phyloP scores from a whole-genome alignment of 1,140 invertebrate genomes.

The Drosophila arawakana region DNA sequence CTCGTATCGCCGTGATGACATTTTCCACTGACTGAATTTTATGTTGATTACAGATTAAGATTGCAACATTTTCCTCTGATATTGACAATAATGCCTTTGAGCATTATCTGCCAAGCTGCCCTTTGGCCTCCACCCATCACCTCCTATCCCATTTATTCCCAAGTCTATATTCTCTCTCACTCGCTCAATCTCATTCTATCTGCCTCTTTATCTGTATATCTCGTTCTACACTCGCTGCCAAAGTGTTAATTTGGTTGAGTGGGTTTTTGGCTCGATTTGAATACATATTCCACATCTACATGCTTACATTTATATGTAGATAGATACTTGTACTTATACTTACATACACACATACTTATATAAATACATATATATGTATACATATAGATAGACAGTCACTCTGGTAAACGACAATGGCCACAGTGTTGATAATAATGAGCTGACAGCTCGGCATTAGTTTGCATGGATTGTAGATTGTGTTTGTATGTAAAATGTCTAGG shows the following conservation, averaged over 20 bases:
- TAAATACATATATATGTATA: background rate
- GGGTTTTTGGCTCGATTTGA: slow-evolving; percentile 80
- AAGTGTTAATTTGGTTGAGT: slow-evolving; percentile 83
- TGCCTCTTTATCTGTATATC: slow-evolving; percentile 12
- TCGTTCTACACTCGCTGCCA: slow-evolving; percentile 27
- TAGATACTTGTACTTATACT: slow-evolving; percentile 28
- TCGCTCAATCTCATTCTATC: background rate
- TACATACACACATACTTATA: slow-evolving; percentile 2
- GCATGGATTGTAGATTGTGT: slow-evolving; percentile 63
- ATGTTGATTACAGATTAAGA: slow-evolving; percentile 83
- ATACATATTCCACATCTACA: slow-evolving; percentile 41
- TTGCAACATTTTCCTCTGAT: slow-evolving; percentile 78
- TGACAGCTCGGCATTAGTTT: slow-evolving; percentile 80
- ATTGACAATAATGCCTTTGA: slow-evolving; percentile 80
- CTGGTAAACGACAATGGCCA: slow-evolving; percentile 46
- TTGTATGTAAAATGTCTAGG: slow-evolving; percentile 76
- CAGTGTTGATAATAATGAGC: slow-evolving; percentile 80
- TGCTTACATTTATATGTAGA: slow-evolving; percentile 20
- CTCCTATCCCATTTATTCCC: slow-evolving; percentile 26
- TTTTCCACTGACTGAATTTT: slow-evolving; percentile 81
- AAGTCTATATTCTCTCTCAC: slow-evolving; percentile 22
- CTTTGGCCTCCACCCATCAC: slow-evolving; percentile 40
- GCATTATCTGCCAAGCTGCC: slow-evolving; percentile 58
- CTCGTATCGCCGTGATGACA: slow-evolving; percentile 63
- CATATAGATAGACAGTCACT: slow-evolving; percentile 1